Conservation (phyloP, 2,888 invertebrate species). For the Toxonevra muliebris region DNA sequence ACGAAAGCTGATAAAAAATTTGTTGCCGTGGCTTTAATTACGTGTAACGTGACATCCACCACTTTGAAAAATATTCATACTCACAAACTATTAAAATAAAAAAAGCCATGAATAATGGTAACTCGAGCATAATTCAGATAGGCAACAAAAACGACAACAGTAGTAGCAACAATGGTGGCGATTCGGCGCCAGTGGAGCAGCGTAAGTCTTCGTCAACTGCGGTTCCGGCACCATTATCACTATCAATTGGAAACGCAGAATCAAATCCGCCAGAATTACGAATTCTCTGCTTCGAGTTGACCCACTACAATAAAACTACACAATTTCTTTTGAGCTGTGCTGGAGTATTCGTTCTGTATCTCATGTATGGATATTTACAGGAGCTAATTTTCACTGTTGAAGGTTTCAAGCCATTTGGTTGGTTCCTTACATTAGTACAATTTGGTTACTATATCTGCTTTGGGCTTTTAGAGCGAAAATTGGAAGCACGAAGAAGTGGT, state of each 20-base stretch:
- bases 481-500: constrained; percentile 61
- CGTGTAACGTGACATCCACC: too few relatives aligned
- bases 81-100: too few relatives aligned
- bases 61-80: too few relatives aligned
- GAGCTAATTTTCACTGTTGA: constrained; percentile 92
- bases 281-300: constrained; percentile 79
- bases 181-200: neutral
- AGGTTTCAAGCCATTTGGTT: constrained; percentile 88
- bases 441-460: constrained; percentile 87
- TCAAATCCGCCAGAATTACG: constrained; percentile 65
- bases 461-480: constrained; percentile 76
- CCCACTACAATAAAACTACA: constrained; percentile 68
- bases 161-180: neutral
- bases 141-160: constrained; percentile 3
- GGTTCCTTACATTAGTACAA: constrained; percentile 92
- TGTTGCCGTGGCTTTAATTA: too few relatives aligned
- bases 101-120: neutral
- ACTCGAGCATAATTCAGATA: constrained; percentile 17
- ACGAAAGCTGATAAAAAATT: too few relatives aligned
- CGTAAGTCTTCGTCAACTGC: constrained; percentile 28
- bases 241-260: constrained; percentile 5
- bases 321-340: constrained; percentile 81
- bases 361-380: constrained; percentile 91
- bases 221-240: too few relatives aligned
- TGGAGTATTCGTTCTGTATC: constrained; percentile 87